Evolutionary conservation across 1,140 invertebrate genomes (phyloP), one percentile per base, ranked within the genome.

Genomic region (Drosophila micromelanica): DNA sequence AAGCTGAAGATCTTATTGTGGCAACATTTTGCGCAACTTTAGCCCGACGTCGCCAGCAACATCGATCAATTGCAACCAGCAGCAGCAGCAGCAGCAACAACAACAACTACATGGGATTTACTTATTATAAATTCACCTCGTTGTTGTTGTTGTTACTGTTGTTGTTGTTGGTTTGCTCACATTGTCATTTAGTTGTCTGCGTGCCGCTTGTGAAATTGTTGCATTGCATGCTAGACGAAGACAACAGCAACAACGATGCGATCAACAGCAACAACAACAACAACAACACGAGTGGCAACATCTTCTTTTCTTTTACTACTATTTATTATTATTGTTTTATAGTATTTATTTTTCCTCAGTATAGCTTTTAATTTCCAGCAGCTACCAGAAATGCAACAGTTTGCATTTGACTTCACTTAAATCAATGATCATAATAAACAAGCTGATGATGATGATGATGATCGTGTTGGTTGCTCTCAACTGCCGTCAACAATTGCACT

Each of bases 111-210:
- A 67, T 35, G 32, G 52, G 45, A 74, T 60, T 74, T 80, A 75
- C 80, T 84, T 82, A 82, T 84, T 82, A 82, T 84, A 81, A 81
- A 84, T 81, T 82, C 78, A 74, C 23, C 68, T 38, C 35, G 63
- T 42, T 63, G 45, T 55, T 46, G 32, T 55, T 27, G 23, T 27
- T 59, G 38, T 20, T 64, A 55, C 42, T 23, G 60, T 17, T 67
- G 77, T 67, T 86, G 78, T 67, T 85, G 78, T 60, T 87, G 67
- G 61, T 78, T 87, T 86, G 78, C 86, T 78, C 81, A 86, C 81
- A 86, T 87, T 86, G 82, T 86, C 81, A 86, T 86, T 86, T 86
- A 76, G 82, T 81, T 86, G 81, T 86, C 81, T 86, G 82, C 81
- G 81, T 86, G 81, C 46, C 73, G 81, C 81, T 86, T 86, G 81